Percentiles rank a stretch among this genome's conserved stretches.
Conservation (phyloP, 2,113 vertebrate genomes). For the Upupa epops region DNA sequence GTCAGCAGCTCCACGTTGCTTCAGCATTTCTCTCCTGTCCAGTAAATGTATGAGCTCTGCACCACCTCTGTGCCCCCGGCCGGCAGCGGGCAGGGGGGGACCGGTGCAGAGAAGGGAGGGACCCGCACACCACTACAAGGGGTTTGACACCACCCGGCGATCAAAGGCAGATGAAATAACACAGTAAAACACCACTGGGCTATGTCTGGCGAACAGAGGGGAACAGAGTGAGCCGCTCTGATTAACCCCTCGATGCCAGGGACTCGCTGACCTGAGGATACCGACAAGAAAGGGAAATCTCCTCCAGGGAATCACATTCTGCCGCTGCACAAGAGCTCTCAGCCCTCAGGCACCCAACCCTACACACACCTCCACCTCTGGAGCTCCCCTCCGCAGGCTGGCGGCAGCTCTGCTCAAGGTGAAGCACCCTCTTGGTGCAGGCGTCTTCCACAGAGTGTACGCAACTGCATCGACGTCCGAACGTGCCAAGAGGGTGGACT, state of each 20-base stretch:
- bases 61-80: neutral
- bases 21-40: neutral
- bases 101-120: neutral
- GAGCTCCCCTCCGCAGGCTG: neutral
- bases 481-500: accelerated
- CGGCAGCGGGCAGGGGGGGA: neutral
- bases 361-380: too few species aligned
- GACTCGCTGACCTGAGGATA: neutral
- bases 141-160: neutral
- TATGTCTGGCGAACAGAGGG: neutral
- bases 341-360: too few species aligned
- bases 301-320: neutral
- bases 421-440: neutral
- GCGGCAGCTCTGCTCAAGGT: neutral
- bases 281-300: slow-evolving; percentile 9
- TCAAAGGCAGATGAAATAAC: neutral
- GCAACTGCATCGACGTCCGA: neutral
- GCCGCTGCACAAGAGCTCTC: neutral
- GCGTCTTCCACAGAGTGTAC: neutral
- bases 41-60: neutral
- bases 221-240: neutral
- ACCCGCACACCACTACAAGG: neutral
- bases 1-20: neutral
- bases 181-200: neutral
- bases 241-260: neutral